phyloP scores from a whole-genome alignment of 2,113 vertebrate genomes.

The Nycticebus coucang region DNA sequence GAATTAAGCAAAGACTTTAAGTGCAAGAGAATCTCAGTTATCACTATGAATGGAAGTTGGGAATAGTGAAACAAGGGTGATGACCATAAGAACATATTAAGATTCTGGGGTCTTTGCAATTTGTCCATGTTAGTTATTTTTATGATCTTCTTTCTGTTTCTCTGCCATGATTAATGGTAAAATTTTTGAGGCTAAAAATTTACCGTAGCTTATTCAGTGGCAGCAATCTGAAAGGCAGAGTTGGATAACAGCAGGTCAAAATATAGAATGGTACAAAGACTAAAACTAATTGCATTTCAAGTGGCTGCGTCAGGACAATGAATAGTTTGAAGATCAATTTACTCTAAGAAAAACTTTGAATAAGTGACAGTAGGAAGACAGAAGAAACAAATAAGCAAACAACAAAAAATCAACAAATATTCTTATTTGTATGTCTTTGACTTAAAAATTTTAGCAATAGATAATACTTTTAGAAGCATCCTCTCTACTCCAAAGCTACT shows the following conservation, averaged over 20 bases:
- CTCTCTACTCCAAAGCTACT: neutral
- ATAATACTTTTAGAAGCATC: neutral
- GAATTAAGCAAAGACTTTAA: neutral
- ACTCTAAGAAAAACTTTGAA: neutral
- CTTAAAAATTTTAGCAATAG: neutral
- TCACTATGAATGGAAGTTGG: neutral
- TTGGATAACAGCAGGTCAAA: neutral
- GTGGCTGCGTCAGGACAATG: neutral
- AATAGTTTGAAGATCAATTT: neutral
- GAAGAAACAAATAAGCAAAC: neutral
- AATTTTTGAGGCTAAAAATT: neutral
- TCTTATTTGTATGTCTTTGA: neutral
- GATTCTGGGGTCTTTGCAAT: neutral
- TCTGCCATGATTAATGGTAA: neutral
- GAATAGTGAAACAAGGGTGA: neutral
- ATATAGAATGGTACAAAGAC: neutral
- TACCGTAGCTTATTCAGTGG: neutral
- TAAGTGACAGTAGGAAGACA: neutral
- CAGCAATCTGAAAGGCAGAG: neutral
- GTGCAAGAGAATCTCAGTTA: neutral
- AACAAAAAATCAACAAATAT: neutral
- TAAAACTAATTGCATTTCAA: neutral
- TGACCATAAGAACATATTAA: neutral
- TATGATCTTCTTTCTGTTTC: neutral
- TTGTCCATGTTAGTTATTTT: neutral